Conservation (phyloP, 2,888 invertebrate genomes). For the Agrochola lota region DNA sequence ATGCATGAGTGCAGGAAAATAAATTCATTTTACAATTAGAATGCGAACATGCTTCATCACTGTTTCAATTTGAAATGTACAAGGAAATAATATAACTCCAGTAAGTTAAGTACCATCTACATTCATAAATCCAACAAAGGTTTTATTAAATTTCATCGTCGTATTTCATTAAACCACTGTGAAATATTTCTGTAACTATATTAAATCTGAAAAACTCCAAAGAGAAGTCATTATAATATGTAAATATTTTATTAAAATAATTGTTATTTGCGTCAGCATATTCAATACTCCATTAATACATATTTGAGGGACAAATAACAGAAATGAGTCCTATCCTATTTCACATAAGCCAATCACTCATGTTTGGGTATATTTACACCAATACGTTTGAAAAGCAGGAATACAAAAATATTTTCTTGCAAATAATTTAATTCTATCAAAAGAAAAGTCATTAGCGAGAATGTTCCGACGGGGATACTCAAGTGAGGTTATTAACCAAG, state of each 20-base stretch:
- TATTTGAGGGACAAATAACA: slow-evolving; percentile 41
- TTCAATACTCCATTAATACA: slow-evolving; percentile 28
- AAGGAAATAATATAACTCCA: slow-evolving; percentile 41
- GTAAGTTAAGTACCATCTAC: not conserved
- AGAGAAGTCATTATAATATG: slow-evolving; percentile 19
- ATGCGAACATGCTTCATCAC: slow-evolving; percentile 1
- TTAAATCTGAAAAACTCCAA: slow-evolving; percentile 34
- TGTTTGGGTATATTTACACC: slow-evolving; percentile 39
- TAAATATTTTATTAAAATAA: slow-evolving; percentile 51
- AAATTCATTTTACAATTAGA: not conserved
- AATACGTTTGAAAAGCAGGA: slow-evolving; percentile 29
- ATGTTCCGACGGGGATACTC: slow-evolving; percentile 65
- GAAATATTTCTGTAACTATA: slow-evolving; percentile 29
- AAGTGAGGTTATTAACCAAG: slow-evolving; percentile 78
- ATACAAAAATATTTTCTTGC: slow-evolving; percentile 24
- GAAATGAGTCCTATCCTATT: slow-evolving; percentile 33
- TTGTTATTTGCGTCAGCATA: slow-evolving; percentile 38
- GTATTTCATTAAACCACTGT: slow-evolving; percentile 26
- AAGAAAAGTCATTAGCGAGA: slow-evolving; percentile 63
- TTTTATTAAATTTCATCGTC: slow-evolving; percentile 27
- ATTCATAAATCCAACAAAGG: slow-evolving; percentile 24
- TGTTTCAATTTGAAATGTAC: slow-evolving; percentile 1
- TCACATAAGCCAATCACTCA: slow-evolving; percentile 34
- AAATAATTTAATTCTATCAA: slow-evolving; percentile 50
- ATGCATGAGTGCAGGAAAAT: not conserved